These are phyloP conservation scores for Scaptomyza graminum DNA, from an alignment of 1,140 invertebrate species.

Conservation along the genomic window DNA sequence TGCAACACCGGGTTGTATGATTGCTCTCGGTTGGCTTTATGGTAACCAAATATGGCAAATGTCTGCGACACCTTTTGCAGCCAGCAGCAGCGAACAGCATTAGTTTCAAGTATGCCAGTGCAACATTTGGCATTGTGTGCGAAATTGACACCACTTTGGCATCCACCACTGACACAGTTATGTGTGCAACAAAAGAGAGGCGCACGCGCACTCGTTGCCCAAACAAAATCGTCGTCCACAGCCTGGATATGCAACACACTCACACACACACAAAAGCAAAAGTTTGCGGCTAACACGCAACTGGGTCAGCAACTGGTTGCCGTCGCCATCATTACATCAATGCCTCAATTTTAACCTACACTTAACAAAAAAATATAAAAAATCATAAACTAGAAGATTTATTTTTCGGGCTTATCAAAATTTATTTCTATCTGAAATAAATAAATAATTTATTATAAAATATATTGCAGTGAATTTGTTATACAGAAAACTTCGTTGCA, in stretches of 20 bases:
- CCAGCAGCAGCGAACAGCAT: slow-evolving; percentile 11
- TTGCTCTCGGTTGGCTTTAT: slow-evolving; percentile 5
- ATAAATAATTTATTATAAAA: too few species aligned
- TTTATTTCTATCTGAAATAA: too few species aligned
- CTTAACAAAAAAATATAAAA: not conserved
- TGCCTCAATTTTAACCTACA: slow-evolving; percentile 5
- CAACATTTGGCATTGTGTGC: slow-evolving; percentile 40
- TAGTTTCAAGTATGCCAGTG: slow-evolving; percentile 15
- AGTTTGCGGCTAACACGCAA: slow-evolving; percentile 51
- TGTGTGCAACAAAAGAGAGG: slow-evolving; percentile 47
- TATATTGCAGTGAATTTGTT: too few species aligned
- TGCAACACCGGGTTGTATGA: slow-evolving; percentile 17
- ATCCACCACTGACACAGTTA: slow-evolving; percentile 44
- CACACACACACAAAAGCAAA: slow-evolving; percentile 23
- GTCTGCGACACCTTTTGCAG: slow-evolving; percentile 47
- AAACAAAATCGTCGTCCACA: slow-evolving; percentile 2
- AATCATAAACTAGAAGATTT: too few species aligned
- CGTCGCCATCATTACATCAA: slow-evolving; percentile 29
- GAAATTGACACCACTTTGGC: slow-evolving; percentile 34
- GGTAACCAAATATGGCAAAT: slow-evolving; percentile 73
- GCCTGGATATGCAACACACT: slow-evolving; percentile 20
- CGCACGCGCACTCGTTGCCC: slow-evolving; percentile 5
- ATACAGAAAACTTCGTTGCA: too few species aligned
- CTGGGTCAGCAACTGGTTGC: slow-evolving; percentile 56
- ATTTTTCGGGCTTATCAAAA: too few species aligned